Base-by-base conservation (phyloP, 1,140 invertebrate species). In the Globodera rostochiensis region DNA sequence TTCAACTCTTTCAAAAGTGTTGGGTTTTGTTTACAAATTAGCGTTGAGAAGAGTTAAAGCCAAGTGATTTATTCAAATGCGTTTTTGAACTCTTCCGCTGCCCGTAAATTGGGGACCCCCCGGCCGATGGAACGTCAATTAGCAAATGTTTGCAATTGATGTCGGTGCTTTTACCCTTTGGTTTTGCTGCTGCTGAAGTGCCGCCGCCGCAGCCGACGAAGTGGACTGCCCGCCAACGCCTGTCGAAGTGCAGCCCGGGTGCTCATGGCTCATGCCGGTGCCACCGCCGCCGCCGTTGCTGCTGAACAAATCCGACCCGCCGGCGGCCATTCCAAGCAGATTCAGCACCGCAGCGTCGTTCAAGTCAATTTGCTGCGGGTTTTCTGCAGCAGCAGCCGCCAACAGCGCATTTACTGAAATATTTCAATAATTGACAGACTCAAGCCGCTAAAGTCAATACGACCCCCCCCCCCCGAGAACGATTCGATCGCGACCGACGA, bases 331-430 rank as follows among this genome's bases (percentile, higher is more conserved):
- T 8, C 69, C 69, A 9, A 71, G 69, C 69, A 71, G 4, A 71
- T 71, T 71, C 8, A 71, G 69, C 69, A 71, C 80, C 79, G 79
- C 79, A 3, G 71, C 70, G 76, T 80, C 79, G 74, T 50, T 50
- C 25, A 46, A 21, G 4, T 57, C 74, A 4, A 75, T 75, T 19
- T 36, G 53, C 9, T 45, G 49, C n/a, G 25, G 74, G 25, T 45
- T 50, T 50, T 36, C 64, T 6, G 74, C 36, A 67, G 25, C 74
- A 25, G 74, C 74, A 1, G 74, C 74, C 49, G 64, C 74, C 8
- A 67, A 50, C 36, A 75, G 49, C 6, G 64, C 74, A 75, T 75
- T 75, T 9, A 71, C 69, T 75, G 74, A 66, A 75, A 75, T 50
- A 36, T 36, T 36, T 36, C 36, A 36, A 36, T 36, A 36, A 36